phyloP scores from a whole-genome alignment of 2,113 vertebrate genomes.

The Typhlomys cinereus region DNA sequence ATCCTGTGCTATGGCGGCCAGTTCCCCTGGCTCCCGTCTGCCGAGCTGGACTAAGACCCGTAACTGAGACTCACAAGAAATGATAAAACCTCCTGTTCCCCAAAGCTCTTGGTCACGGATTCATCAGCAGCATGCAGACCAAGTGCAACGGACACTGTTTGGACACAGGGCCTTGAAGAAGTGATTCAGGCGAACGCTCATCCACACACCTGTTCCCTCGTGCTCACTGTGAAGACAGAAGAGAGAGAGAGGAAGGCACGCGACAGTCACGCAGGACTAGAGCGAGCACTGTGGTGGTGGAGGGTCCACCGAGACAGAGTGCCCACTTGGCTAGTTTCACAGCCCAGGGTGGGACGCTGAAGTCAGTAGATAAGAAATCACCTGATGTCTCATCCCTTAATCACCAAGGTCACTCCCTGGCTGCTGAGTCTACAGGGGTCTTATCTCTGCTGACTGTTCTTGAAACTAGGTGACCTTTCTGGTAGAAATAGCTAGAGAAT shows the following conservation, averaged over 20 bases:
- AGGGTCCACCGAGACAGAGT: accelerated
- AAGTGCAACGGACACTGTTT: too few species aligned
- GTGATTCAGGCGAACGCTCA: neutral
- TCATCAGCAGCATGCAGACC: too few species aligned
- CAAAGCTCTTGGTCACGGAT: too few species aligned
- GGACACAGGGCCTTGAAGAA: too few species aligned
- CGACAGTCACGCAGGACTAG: neutral
- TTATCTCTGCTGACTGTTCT: neutral
- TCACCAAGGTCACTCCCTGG: neutral
- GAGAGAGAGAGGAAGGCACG: neutral
- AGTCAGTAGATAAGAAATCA: neutral
- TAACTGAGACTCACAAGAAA: too few species aligned
- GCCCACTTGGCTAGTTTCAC: neutral
- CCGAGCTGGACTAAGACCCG: too few species aligned
- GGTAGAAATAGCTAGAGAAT: neutral
- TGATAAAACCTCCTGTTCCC: too few species aligned
- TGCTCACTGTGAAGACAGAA: neutral
- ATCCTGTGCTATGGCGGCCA: too few species aligned
- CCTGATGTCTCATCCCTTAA: neutral
- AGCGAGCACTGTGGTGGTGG: too few species aligned
- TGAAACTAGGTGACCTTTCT: neutral
- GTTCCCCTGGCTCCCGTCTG: too few species aligned
- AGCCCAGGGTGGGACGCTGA: neutral
- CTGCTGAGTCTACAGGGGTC: too few species aligned
- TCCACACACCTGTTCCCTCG: neutral